Evolutionary conservation across 1,140 invertebrate genomes (phyloP), one percentile per base, ranked within the genome.

Genomic region (Phortica variegata): DNA sequence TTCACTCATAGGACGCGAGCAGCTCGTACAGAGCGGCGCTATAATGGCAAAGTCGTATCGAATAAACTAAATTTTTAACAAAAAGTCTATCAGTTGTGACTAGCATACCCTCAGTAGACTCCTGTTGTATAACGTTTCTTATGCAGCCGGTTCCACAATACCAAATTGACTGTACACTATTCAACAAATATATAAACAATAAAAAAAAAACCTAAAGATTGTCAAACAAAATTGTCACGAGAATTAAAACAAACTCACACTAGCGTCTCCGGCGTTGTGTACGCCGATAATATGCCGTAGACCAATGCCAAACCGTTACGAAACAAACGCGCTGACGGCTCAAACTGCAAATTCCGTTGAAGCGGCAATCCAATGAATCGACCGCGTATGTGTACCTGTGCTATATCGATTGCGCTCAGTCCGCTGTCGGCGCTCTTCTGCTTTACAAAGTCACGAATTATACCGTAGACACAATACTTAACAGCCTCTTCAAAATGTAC

Each of bases 111-210:
- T 70, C 60, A 3, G 54, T 58, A n/a, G 62, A 60, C 34, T 44
- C 56, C 10, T 55, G 55, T 51, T 65, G 66, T 31, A 73, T 54
- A n/a, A 59, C 71, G 49, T 73, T 73, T n/a, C 70, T 55, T 31
- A 56, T 39, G 26, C 71, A 74, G 21, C 66, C 61, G 10, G 61
- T 54, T 19, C 53, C 47, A 43, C 71, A 74, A 46, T 60, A 74
- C 71, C 71, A 74, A 50, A 68, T 60, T 9, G 71, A 65, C 60
- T 74, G 71, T 3, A 74, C 39, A 6, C 71, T 74, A 29, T 15
- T 2, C 42, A 34, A 41, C 9, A n/a, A 37, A 47, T 18, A 17
- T 29, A 10, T 3, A 40, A 19, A 40, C 36, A 15, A 7, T 15
- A 19, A 17, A 38, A 31, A 16, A 15, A 21, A 12, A 10, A 43